phyloP scores from a whole-genome alignment of 2,888 invertebrate genomes.

The Thalpophila matura region DNA sequence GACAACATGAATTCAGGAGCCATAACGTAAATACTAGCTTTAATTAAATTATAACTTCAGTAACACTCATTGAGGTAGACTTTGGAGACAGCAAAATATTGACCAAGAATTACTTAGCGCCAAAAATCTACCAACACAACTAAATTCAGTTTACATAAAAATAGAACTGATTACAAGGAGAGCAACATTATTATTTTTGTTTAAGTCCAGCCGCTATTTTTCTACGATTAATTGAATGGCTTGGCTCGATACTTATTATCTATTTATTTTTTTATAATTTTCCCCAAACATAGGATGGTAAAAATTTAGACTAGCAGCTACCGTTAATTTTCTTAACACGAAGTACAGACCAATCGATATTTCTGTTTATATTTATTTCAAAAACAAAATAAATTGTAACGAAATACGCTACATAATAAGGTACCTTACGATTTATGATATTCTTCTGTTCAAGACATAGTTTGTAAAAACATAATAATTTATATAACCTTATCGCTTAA shows the following conservation, averaged over 20 bases:
- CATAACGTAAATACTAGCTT: conserved; percentile 7
- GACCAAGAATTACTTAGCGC: conserved; percentile 15
- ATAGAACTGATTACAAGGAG: conserved; percentile 24
- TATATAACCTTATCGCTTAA: conserved; percentile 37
- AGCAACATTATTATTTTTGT: conserved; percentile 1
- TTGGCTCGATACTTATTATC: not conserved
- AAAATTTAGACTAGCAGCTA: not conserved
- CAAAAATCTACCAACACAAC: conserved; percentile 17
- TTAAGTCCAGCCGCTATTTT: not conserved
- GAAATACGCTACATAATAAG: not conserved
- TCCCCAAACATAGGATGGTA: not conserved
- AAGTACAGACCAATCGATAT: no score
- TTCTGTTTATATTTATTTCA: not conserved
- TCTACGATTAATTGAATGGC: conserved; percentile 12
- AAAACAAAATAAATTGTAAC: conserved; percentile 16
- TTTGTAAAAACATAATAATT: conserved; percentile 20
- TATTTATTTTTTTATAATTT: not conserved
- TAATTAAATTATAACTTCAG: conserved; percentile 42
- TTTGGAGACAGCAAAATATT: conserved; percentile 25
- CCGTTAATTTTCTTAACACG: no score
- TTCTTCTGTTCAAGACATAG: conserved; percentile 7
- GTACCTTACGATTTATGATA: not conserved
- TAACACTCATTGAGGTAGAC: conserved; percentile 51
- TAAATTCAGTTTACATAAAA: conserved; percentile 19
- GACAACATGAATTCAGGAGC: conserved; percentile 3